Base-by-base conservation (phyloP, 1,140 invertebrate genomes). In the Eriosoma lanigerum region DNA sequence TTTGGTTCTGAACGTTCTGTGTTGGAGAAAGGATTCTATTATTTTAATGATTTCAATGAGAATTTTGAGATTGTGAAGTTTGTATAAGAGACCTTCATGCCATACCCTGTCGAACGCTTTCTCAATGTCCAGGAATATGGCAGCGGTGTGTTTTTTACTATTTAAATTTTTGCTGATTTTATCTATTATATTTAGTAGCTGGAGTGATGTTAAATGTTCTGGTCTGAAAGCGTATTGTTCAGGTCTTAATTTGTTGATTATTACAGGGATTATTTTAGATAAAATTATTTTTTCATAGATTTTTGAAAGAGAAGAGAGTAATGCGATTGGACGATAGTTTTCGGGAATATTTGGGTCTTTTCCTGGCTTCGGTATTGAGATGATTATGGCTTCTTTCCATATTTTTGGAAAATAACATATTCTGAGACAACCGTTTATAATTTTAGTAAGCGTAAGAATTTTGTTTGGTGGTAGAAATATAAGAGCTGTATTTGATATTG, bases 51-150 rank as follows among this genome's bases (percentile, higher is more conserved):
- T n/a, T n/a, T n/a, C n/a, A n/a, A n/a, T n/a, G 9, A 17, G 3
- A 52, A 4, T 4, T 9, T 46, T 38, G 38, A 21, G 17, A 1
- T 13, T 24, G 54, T 32, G 38, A 1, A 80, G 29, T 54, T 75
- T 75, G 10, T 54, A 21, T 3, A 75, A 1, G 1, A 75, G 24
- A 3, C 52, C 52, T 0, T 29, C 48, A n/a, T 68, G 64, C 64
- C 72, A 75, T 0, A 75, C 72, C 0, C 50, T 2, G 32, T 75
- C 72, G 24, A 75, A 75, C 10, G 72, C 50, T 24, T 75, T 54
- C 32, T 54, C 72, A 3, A 75, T 19, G 48, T 75, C 72, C 8
- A 75, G 24, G 50, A 72, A 72, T 1, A 73, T 21, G 8, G 70
- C 17, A 19, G 52, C 72, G 0, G 62, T 66, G 17, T 66, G 62